A percentile compares a stretch with the other conserved stretches of the same genome.
These are phyloP conservation scores for Dicycla oo DNA, from an alignment of 2,888 invertebrate species.

Conservation along the genomic window DNA sequence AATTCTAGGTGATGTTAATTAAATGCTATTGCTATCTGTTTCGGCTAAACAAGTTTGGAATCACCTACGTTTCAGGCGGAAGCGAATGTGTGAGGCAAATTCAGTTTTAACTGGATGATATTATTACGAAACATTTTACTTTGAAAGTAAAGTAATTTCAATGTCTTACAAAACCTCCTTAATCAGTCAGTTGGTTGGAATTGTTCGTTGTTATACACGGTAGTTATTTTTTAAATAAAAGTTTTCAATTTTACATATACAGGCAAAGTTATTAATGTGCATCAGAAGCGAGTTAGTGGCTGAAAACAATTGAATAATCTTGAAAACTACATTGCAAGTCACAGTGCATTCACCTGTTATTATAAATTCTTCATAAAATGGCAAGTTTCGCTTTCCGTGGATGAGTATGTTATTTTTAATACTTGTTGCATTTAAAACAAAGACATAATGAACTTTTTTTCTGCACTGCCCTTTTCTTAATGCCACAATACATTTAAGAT, in stretches of 20 bases:
- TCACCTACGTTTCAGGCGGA: conserved; percentile 77
- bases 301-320: conserved; percentile 7
- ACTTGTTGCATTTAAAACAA: conserved; percentile 31
- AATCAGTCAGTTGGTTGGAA: conserved; percentile 80
- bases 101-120: conserved; percentile 64
- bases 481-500: not conserved
- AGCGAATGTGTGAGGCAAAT: conserved; percentile 65
- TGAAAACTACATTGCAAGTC: conserved; percentile 27
- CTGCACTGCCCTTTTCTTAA: not conserved
- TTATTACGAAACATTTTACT: conserved; percentile 72
- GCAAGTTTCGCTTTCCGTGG: conserved; percentile 24
- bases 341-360: conserved; percentile 29
- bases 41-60: conserved; percentile 82
- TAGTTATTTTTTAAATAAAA: conserved; percentile 65
- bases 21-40: conserved; percentile 83
- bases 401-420: conserved; percentile 41
- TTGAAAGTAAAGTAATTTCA: conserved; percentile 69
- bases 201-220: conserved; percentile 72
- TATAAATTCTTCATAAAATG: conserved; percentile 16
- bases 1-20: conserved; percentile 79
- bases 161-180: conserved; percentile 79
- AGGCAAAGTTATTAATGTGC: conserved; percentile 55
- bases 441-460: conserved; percentile 10
- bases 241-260: conserved; percentile 36
- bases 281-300: conserved; percentile 22